phyloP scores from a whole-genome alignment of 2,888 invertebrate species.

The Euplagia quadripunctaria region DNA sequence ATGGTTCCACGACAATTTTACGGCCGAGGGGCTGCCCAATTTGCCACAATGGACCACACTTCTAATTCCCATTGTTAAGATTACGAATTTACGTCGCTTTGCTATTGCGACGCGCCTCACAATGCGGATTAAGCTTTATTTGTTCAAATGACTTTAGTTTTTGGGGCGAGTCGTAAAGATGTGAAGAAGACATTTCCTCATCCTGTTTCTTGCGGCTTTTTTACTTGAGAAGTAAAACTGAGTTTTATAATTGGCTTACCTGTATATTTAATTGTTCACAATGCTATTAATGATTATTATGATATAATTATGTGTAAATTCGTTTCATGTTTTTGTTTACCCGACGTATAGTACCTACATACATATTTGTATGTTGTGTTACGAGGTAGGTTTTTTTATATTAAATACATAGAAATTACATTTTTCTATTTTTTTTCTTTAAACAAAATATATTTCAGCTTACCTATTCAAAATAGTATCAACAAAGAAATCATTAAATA shows the following conservation, averaged over 20 bases:
- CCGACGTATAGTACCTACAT: too few relatives aligned
- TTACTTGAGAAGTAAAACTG: conserved; percentile 19
- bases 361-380: too few relatives aligned
- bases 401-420: conserved; percentile 22
- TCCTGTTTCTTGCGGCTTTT: conserved; percentile 64
- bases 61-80: conserved; percentile 81
- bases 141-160: conserved; percentile 79
- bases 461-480: too few relatives aligned
- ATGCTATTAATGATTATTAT: background rate
- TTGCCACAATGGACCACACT: conserved; percentile 82
- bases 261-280: background rate
- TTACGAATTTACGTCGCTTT: conserved; percentile 75
- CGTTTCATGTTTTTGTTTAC: too few relatives aligned
- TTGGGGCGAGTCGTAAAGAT: conserved; percentile 60
- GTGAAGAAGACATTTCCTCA: conserved; percentile 48
- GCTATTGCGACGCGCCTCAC: conserved; percentile 77
- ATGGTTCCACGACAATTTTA: conserved; percentile 74
- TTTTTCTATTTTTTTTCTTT: background rate
- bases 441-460: background rate
- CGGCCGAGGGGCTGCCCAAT: conserved; percentile 80
- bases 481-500: too few relatives aligned
- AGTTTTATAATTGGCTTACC: conserved; percentile 43
- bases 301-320: too few relatives aligned
- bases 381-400: background rate
- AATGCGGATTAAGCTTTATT: conserved; percentile 83